phyloP scores from a whole-genome alignment of 2,888 invertebrate species.

The Aquatica leii region DNA sequence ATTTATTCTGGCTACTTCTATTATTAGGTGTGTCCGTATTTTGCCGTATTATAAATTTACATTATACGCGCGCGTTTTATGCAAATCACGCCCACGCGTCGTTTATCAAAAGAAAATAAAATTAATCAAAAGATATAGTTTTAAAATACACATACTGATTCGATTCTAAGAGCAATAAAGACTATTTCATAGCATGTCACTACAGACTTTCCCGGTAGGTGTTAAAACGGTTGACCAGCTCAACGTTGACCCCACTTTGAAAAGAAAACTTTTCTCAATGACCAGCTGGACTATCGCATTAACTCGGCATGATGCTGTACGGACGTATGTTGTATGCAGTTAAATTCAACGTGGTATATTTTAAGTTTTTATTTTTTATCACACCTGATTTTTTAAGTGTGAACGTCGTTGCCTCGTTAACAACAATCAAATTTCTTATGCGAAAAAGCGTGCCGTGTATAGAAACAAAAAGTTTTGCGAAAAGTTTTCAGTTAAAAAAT shows the following conservation, averaged over 20 bases:
- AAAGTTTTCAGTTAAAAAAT: background rate
- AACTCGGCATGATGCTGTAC: conserved; percentile 57
- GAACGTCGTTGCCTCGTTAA: no score
- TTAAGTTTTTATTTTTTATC: conserved; percentile 57
- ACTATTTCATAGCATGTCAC: conserved; percentile 61
- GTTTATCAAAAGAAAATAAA: conserved; percentile 43
- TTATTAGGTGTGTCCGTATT: conserved; percentile 23
- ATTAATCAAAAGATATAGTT: conserved; percentile 51
- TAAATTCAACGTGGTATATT: conserved; percentile 58
- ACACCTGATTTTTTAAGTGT: conserved; percentile 55
- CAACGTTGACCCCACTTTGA: conserved; percentile 23
- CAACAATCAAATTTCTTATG: no score
- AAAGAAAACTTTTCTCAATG: conserved; percentile 28
- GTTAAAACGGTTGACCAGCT: conserved; percentile 51
- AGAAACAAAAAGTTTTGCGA: background rate
- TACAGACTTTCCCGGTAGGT: conserved; percentile 60
- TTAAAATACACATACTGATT: conserved; percentile 55
- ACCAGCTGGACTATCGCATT: conserved; percentile 44
- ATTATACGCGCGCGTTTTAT: conserved; percentile 37
- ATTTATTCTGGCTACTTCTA: conserved; percentile 39
- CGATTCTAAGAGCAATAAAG: conserved; percentile 59
- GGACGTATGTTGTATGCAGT: conserved; percentile 58
- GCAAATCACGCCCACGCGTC: conserved; percentile 50
- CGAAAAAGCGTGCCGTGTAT: background rate
- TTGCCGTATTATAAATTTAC: no score